phyloP scores from a whole-genome alignment of 2,113 vertebrate species.

The Hydrochoerus hydrochaeris region DNA sequence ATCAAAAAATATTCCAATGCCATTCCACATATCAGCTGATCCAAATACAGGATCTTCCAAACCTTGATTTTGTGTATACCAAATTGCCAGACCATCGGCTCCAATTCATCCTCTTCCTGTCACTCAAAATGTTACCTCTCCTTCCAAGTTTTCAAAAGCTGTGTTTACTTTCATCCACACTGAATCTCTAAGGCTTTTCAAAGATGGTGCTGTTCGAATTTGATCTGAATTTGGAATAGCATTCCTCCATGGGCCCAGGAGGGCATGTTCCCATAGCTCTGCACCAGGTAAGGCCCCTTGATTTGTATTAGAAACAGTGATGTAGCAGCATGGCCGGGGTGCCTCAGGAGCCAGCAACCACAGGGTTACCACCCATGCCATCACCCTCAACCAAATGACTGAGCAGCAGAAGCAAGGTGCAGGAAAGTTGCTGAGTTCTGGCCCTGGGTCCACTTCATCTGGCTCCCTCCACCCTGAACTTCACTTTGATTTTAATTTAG shows the following conservation, averaged over 20 bases:
- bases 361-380: conserved; percentile 42
- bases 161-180: conserved; percentile 95
- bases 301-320: conserved; percentile 97
- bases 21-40: conserved; percentile 95
- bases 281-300: conserved; percentile 96
- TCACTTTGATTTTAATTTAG: neutral
- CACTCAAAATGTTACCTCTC: conserved; percentile 95
- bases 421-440: conserved; percentile 17
- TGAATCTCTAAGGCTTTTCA: conserved; percentile 95
- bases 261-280: conserved; percentile 92
- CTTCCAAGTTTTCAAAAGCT: conserved; percentile 94
- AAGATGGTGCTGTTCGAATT: conserved; percentile 95
- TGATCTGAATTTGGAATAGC: conserved; percentile 97
- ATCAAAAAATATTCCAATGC: conserved; percentile 97
- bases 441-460: conserved; percentile 40
- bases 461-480: conserved; percentile 94
- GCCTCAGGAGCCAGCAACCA: neutral
- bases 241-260: conserved; percentile 97
- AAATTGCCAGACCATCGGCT: conserved; percentile 96
- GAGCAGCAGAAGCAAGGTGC: conserved; percentile 63
- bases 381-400: conserved; percentile 37
- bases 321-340: conserved; percentile 79
- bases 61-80: conserved; percentile 94
- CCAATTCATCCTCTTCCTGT: conserved; percentile 96
- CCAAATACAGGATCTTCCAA: conserved; percentile 96